Percentiles rank a stretch among this genome's conserved stretches.
Conservation (phyloP, 2,888 invertebrate genomes). For the Drosophila emarginata region DNA sequence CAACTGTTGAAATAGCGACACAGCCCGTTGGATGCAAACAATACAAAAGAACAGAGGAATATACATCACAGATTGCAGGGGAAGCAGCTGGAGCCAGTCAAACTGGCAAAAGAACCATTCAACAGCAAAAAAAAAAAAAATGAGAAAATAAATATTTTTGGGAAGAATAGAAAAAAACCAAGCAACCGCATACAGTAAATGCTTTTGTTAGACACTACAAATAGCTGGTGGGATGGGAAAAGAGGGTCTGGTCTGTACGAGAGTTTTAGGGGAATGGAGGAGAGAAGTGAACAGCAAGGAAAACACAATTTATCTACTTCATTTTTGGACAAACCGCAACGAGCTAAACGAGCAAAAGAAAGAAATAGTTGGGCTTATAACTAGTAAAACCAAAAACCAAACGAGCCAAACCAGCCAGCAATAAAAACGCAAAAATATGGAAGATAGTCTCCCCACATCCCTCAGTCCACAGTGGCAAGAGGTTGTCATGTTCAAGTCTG, state of each 20-base stretch:
- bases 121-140: conserved; percentile 10
- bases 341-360: conserved; percentile 2
- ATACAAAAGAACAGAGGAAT: conserved; percentile 47
- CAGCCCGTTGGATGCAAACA: conserved; percentile 66
- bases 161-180: conserved; percentile 14
- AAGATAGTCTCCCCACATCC: conserved; percentile 6
- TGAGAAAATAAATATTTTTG: conserved; percentile 13
- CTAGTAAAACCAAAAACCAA: conserved; percentile 3
- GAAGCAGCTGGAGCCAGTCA: conserved; percentile 29
- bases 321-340: conserved; percentile 41
- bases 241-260: background rate
- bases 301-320: conserved; percentile 64
- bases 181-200: conserved; percentile 38
- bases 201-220: conserved; percentile 50
- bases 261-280: too few species aligned
- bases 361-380: background rate
- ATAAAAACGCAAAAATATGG: conserved; percentile 36
- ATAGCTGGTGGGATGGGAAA: conserved; percentile 6
- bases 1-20: conserved; percentile 25
- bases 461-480: background rate
- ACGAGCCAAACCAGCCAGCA: conserved; percentile 20
- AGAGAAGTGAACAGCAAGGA: conserved; percentile 24
- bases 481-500: conserved; percentile 23
- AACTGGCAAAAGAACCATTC: conserved; percentile 38
- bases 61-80: conserved; percentile 71